Base-by-base conservation (phyloP, 2,888 invertebrate genomes). In the Anoplius nigerrimus region DNA sequence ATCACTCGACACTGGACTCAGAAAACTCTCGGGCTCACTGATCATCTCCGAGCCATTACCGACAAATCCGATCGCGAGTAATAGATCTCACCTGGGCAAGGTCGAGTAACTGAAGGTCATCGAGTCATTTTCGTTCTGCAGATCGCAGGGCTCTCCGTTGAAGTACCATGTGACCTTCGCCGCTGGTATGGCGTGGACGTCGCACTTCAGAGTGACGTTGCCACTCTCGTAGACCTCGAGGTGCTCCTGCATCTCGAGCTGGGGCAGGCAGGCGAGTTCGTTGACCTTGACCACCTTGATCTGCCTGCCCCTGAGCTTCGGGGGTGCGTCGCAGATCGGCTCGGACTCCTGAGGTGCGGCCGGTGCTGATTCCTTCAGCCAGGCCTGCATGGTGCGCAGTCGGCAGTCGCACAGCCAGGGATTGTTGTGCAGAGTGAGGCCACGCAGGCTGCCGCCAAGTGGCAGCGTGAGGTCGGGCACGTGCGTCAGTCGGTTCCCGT, bases 341-440 rank as follows among this genome's bases (percentile, higher is more conserved):
- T 96, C 95, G 62, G 94, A 92, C 34, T 93, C 92, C 84, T 94
- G 93, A 8, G 95, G 95, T 78, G 94, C 93, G 84, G 93, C 94
- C 85, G 94, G 93, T 0, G 83, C 80, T 0, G 87, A 85, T 85
- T 92, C 92, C 76, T 91, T 91, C 81, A 97, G 91, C 96, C 96
- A 97, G 74, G 91, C 89, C 84, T 95, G 93, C 83, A 97, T 90
- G 82, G 95, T 93, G 78, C 93, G 90, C 83, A 97, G 90, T 79
- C 93, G 92, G 88, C 97, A 97, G 89, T 97, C 95, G 89, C 97
- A 97, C 79, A 93, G 92, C 97, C 97, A 97, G 76, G 94, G 94
- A 91, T 97, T 97, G 87, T 94, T 94, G 87, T 96, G 94, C 78
- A 97, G 90, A 82, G 95, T 93, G 67, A 97, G 92, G 66, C 95